Evolutionary conservation across 1,140 invertebrate genomes (phyloP).

Genomic region (Choristoneura fumiferana): DNA sequence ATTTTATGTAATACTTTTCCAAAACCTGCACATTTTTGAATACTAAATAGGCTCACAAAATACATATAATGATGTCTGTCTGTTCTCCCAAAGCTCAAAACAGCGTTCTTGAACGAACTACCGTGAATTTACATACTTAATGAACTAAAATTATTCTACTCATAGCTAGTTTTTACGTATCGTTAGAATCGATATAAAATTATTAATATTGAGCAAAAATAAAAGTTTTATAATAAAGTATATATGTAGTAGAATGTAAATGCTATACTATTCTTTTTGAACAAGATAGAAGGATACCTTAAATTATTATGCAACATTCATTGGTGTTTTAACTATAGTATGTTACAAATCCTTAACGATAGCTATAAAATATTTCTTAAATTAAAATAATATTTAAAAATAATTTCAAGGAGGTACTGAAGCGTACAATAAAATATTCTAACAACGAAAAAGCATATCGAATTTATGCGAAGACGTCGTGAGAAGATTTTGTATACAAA

Average conservation of each 20-base stretch:
- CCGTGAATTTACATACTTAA: constrained; percentile 27
- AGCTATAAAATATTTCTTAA: neutral
- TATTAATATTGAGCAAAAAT: constrained; percentile 54
- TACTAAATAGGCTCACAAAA: too few species aligned
- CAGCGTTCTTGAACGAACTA: constrained; percentile 30
- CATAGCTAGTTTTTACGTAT: constrained; percentile 27
- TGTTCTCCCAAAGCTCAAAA: neutral
- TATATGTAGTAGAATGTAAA: constrained; percentile 19
- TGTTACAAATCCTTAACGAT: constrained; percentile 37
- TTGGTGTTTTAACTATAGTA: constrained; percentile 56
- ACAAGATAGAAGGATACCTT: constrained; percentile 30
- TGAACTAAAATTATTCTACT: constrained; percentile 26
- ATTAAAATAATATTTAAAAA: constrained; percentile 21
- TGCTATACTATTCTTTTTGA: constrained; percentile 44
- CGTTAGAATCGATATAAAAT: constrained; percentile 20
- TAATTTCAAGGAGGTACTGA: constrained; percentile 23
- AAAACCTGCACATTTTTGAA: too few species aligned
- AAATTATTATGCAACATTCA: constrained; percentile 50
- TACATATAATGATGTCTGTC: neutral
- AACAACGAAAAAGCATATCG: constrained; percentile 1
- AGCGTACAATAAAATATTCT: constrained; percentile 9
- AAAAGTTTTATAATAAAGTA: constrained; percentile 22
- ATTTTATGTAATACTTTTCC: too few species aligned
- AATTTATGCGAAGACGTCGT: neutral
- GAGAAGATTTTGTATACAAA: neutral